phyloP scores from a whole-genome alignment of 2,113 vertebrate species.

The Neolamprologus cancellatus region DNA sequence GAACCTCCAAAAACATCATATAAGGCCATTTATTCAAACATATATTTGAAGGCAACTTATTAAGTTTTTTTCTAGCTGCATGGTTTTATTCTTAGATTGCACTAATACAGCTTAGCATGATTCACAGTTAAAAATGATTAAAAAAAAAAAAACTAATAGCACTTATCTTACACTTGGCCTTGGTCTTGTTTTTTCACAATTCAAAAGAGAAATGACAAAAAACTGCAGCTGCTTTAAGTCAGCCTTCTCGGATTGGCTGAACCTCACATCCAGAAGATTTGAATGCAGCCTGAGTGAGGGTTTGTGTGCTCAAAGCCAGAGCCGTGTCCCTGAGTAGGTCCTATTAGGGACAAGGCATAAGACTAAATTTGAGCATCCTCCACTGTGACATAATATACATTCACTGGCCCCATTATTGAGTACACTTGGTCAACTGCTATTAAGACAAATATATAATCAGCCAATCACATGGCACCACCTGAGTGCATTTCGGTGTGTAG shows the following conservation, averaged over 20 bases:
- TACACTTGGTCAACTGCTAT: background rate
- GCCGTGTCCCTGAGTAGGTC: background rate
- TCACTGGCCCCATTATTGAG: background rate
- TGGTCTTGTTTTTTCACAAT: background rate
- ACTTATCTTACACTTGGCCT: background rate
- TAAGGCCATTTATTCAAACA: background rate
- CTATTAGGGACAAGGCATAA: background rate
- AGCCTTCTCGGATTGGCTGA: background rate
- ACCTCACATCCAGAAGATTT: background rate
- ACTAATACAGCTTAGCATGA: background rate
- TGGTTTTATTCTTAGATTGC: background rate
- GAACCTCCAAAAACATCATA: background rate
- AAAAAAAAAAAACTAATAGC: background rate
- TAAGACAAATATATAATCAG: background rate
- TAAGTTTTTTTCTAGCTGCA: background rate
- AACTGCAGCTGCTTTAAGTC: background rate
- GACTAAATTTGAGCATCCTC: background rate
- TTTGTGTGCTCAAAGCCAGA: background rate
- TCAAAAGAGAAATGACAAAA: background rate
- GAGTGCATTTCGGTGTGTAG: background rate
- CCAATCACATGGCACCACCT: background rate
- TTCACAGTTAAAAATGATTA: background rate
- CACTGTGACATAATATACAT: background rate
- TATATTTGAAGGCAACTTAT: background rate
- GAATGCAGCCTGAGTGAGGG: background rate